Evolutionary conservation across 2,888 invertebrate species (phyloP).

Genomic region (Prosopocoilus inquinatus): DNA sequence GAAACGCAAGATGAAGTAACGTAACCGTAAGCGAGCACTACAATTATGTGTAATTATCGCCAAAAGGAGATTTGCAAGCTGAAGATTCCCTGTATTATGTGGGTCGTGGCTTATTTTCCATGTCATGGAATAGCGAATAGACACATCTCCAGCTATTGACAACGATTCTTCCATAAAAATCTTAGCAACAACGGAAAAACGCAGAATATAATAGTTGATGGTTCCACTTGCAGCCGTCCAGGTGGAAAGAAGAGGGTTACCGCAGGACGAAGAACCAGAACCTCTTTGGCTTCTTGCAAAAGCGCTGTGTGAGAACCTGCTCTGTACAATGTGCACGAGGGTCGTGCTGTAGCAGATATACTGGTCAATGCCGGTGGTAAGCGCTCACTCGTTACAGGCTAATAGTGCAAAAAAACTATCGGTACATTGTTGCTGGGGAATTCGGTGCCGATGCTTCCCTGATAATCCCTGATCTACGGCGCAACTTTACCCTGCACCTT

Average conservation of each 20-base stretch:
- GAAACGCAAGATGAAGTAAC: too few relatives aligned
- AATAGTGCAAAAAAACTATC: slow-evolving; percentile 35
- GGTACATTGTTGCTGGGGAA: slow-evolving; percentile 33
- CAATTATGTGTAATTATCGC: background rate
- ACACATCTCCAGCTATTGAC: slow-evolving; percentile 35
- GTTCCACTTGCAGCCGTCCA: slow-evolving; percentile 17
- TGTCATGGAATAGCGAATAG: slow-evolving; percentile 30
- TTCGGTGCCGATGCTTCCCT: slow-evolving; percentile 32
- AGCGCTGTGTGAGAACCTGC: slow-evolving; percentile 43
- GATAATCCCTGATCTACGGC: slow-evolving; percentile 34
- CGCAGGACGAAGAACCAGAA: background rate
- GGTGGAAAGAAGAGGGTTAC: background rate
- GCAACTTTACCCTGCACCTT: slow-evolving; percentile 15
- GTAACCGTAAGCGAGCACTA: background rate
- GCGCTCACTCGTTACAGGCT: slow-evolving; percentile 40
- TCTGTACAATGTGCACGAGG: slow-evolving; percentile 41
- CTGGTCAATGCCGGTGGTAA: slow-evolving; percentile 47
- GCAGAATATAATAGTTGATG: slow-evolving; percentile 39
- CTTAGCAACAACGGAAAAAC: slow-evolving; percentile 31
- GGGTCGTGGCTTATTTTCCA: slow-evolving; percentile 35
- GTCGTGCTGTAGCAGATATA: slow-evolving; percentile 43
- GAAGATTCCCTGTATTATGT: slow-evolving; percentile 9
- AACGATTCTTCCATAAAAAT: slow-evolving; percentile 34
- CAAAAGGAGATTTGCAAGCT: background rate
- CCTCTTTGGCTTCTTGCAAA: slow-evolving; percentile 32